These are phyloP conservation scores for Morone chrysops DNA, from an alignment of 2,113 vertebrate genomes.

Conservation along the genomic window DNA sequence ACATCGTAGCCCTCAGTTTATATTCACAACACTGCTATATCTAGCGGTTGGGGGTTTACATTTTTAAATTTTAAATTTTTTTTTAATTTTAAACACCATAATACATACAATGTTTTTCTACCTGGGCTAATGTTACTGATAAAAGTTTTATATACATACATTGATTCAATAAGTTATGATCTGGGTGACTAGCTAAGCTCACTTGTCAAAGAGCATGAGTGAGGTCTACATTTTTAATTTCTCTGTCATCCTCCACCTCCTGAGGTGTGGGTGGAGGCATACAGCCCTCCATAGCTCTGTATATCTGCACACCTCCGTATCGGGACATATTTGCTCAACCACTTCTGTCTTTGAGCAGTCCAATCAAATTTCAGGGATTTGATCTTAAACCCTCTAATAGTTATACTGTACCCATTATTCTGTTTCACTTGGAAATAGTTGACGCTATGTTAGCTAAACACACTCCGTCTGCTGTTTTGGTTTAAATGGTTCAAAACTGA, in stretches of 20 bases:
- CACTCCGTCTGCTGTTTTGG: not conserved
- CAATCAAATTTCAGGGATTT: constrained; percentile 4
- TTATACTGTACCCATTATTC: not conserved
- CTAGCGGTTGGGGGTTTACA: too few relatives aligned
- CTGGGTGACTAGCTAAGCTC: not conserved
- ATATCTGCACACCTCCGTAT: not conserved
- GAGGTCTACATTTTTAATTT: not conserved
- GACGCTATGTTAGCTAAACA: not conserved
- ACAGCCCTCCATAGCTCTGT: not conserved
- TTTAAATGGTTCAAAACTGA: not conserved
- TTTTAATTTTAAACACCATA: too few relatives aligned
- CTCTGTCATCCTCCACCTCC: not conserved
- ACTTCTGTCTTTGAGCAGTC: not conserved
- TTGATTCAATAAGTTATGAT: not conserved
- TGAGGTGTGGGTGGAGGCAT: not conserved
- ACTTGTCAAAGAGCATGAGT: too few relatives aligned
- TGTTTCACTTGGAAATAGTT: not conserved
- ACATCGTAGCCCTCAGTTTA: too few relatives aligned
- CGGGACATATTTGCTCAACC: not conserved
- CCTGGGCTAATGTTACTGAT: too few relatives aligned
- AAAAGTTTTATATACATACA: not conserved
- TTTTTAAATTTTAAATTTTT: too few relatives aligned
- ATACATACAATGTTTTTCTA: too few relatives aligned
- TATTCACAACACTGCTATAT: too few relatives aligned
- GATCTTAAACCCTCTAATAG: not conserved